Evolutionary conservation across 2,797 vertebrate species (phyloP).

Genomic region (Mormyrops boulengeri): DNA sequence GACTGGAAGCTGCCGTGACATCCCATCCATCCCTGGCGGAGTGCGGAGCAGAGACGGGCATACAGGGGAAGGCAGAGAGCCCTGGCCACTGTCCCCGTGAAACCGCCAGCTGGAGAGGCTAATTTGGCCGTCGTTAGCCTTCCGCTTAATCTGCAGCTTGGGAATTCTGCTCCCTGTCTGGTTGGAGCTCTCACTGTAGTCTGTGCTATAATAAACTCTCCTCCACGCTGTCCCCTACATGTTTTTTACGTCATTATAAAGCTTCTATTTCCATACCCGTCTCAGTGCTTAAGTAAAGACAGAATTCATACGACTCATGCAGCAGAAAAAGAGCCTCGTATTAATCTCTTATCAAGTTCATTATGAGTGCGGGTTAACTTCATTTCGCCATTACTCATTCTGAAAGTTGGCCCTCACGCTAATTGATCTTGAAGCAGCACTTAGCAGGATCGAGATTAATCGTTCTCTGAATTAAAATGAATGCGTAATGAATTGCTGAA

Average conservation of each 20-base stretch:
- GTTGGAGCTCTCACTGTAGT: not conserved
- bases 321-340: not conserved
- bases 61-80: not conserved
- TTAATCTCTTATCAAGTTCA: conserved; percentile 8
- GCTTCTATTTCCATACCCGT: not conserved
- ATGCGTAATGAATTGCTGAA: conserved; percentile 35
- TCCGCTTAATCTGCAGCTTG: conserved; percentile 3
- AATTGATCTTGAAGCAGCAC: conserved; percentile 42
- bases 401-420: conserved; percentile 32
- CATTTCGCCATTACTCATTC: conserved; percentile 31
- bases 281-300: not conserved
- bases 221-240: not conserved
- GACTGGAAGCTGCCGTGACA: not conserved
- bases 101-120: not conserved
- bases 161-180: not conserved
- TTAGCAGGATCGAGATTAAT: conserved; percentile 31
- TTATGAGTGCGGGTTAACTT: conserved; percentile 3
- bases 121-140: not conserved
- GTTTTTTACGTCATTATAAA: not conserved
- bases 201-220: conserved; percentile 5
- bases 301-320: conserved; percentile 12
- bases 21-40: not conserved
- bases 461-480: conserved; percentile 29
- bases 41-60: not conserved
- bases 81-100: not conserved